A percentile compares a stretch with the other conserved stretches of the same genome.
These are phyloP conservation scores for Ceratothoa steindachneri DNA, from an alignment of 2,888 invertebrate genomes.

Conservation along the genomic window DNA sequence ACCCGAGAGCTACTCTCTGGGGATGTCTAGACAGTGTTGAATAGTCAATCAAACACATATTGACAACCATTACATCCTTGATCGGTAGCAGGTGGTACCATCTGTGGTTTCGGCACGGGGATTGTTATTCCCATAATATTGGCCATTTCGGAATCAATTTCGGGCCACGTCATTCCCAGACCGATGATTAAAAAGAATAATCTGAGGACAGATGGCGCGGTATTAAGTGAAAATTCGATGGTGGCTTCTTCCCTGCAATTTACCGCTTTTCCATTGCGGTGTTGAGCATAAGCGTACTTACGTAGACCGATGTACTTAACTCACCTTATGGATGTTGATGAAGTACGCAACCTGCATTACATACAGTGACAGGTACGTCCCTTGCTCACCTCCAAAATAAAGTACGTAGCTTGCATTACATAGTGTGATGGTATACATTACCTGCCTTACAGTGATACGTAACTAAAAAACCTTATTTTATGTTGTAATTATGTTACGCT, in stretches of 20 bases:
- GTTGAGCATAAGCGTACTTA: too few species aligned
- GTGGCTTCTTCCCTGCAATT: neutral
- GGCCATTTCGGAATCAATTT: conserved; percentile 8
- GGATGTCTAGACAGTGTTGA: conserved; percentile 10
- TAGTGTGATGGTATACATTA: too few species aligned
- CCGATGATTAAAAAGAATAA: neutral
- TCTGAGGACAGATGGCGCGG: neutral
- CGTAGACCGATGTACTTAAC: too few species aligned
- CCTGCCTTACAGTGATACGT: too few species aligned
- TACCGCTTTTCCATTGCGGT: too few species aligned
- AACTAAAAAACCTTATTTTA: too few species aligned
- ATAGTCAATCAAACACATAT: conserved; percentile 10
- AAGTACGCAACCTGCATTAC: too few species aligned
- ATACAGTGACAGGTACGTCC: too few species aligned
- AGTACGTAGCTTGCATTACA: too few species aligned
- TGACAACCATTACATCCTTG: conserved; percentile 10
- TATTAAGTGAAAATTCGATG: conserved; percentile 3
- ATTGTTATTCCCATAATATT: conserved; percentile 1
- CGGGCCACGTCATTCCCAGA: neutral
- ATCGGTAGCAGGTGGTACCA: neutral
- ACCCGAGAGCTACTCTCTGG: neutral
- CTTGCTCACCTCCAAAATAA: too few species aligned
- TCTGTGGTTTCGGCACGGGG: neutral
- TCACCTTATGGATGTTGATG: too few species aligned
- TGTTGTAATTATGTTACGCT: too few species aligned